phyloP scores from a whole-genome alignment of 64 coral and sea anemone species.

The Hydrozoanthus tunicans region DNA sequence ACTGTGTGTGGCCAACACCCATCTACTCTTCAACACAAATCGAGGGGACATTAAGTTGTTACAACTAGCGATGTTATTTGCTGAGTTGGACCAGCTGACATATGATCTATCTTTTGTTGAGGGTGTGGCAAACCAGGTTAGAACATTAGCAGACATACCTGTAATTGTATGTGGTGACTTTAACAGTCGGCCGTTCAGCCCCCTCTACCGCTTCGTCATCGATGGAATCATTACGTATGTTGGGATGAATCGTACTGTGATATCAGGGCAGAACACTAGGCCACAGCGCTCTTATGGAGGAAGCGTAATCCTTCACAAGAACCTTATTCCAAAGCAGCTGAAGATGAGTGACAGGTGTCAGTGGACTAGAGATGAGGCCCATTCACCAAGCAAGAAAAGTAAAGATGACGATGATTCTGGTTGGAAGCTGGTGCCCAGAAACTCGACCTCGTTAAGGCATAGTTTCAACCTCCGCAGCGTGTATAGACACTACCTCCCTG shows the following conservation, averaged over 20 bases:
- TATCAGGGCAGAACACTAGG: constrained; percentile 74
- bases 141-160: constrained; percentile 30
- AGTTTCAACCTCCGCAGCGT: constrained; percentile 72
- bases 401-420: neutral
- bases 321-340: constrained; percentile 72
- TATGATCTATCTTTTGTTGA: neutral
- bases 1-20: constrained; percentile 89
- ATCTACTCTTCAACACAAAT: constrained; percentile 89
- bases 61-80: constrained; percentile 81
- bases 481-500: constrained; percentile 59
- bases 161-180: constrained; percentile 92
- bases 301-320: constrained; percentile 8
- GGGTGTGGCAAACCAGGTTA: neutral
- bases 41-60: constrained; percentile 92
- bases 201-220: constrained; percentile 71
- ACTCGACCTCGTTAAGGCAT: constrained; percentile 50
- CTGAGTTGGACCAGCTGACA: constrained; percentile 70
- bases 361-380: neutral
- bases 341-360: constrained; percentile 15
- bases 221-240: constrained; percentile 62
- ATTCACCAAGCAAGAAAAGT: neutral
- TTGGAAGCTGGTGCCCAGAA: neutral
- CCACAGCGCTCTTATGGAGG: neutral
- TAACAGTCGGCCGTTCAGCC: constrained; percentile 80
- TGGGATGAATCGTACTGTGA: constrained; percentile 65